A percentile compares a stretch with the other conserved stretches of the same genome.
Conservation (phyloP, 2,888 invertebrate genomes). For the Hipparchia sbordonii region DNA sequence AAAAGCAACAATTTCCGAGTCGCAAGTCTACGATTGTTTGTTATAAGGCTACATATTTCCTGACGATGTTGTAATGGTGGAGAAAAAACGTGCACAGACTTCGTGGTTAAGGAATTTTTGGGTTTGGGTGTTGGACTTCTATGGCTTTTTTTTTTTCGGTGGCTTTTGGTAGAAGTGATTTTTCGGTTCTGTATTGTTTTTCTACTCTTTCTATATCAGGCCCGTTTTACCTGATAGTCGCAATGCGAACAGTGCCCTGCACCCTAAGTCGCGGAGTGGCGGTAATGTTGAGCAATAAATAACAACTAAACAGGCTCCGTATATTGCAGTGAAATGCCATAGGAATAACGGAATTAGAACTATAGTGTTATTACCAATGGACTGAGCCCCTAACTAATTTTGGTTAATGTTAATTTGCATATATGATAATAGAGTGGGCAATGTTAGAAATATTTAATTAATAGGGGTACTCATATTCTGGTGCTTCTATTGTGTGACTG, state of each 20-base stretch:
- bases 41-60: too few relatives aligned
- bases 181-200: too few relatives aligned
- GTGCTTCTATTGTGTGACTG: background rate
- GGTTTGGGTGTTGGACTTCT: too few relatives aligned
- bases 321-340: conserved; percentile 39
- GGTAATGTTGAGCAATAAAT: conserved; percentile 45
- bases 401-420: conserved; percentile 33
- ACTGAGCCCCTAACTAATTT: conserved; percentile 35
- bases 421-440: conserved; percentile 26
- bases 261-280: conserved; percentile 40
- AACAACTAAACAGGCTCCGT: conserved; percentile 42
- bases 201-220: background rate
- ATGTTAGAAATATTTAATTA: conserved; percentile 14
- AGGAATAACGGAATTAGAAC: conserved; percentile 38
- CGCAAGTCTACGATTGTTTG: too few relatives aligned
- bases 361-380: conserved; percentile 34
- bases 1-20: too few relatives aligned
- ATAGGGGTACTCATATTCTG: background rate
- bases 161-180: too few relatives aligned
- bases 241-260: conserved; percentile 29
- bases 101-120: too few relatives aligned
- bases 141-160: too few relatives aligned
- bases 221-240: background rate
- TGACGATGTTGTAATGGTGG: too few relatives aligned
- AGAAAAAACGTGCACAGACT: too few relatives aligned